Conservation (phyloP, 2,888 invertebrate genomes). For the Acrobasis repandana region DNA sequence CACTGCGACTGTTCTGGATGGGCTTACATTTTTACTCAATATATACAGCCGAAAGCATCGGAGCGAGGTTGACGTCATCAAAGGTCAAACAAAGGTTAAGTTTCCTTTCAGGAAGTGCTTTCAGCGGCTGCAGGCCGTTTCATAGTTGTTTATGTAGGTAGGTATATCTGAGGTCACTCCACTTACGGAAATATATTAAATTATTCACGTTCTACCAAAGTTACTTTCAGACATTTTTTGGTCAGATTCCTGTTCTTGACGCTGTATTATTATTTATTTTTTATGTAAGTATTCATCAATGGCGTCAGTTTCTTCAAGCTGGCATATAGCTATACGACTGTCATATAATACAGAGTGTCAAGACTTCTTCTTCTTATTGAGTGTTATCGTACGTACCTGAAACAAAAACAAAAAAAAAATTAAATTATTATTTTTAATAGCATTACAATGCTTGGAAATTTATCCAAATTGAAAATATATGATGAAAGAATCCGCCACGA, state of each 20-base stretch:
- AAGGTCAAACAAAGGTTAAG: slow-evolving; percentile 13
- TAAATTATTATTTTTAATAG: no score
- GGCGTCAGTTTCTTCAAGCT: no score
- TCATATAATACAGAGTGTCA: no score
- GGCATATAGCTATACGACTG: no score
- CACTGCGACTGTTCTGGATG: not conserved
- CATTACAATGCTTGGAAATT: no score
- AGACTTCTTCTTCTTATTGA: no score
- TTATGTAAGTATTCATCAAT: no score
- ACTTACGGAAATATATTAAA: no score
- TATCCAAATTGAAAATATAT: no score
- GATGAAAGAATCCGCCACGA: no score
- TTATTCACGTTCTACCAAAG: no score
- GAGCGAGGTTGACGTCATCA: slow-evolving; percentile 9
- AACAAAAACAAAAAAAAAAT: not conserved
- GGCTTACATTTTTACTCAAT: not conserved
- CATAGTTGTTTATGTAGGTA: not conserved
- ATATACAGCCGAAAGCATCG: not conserved
- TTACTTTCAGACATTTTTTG: no score
- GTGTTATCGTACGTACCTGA: not conserved
- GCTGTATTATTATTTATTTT: not conserved
- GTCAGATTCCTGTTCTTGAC: not conserved
- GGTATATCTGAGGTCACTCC: not conserved
- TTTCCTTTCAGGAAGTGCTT: slow-evolving; percentile 10
- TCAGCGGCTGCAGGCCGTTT: not conserved